Evolutionary conservation across 2,113 vertebrate genomes (phyloP).

Genomic region (Deroptyus accipitrinus): DNA sequence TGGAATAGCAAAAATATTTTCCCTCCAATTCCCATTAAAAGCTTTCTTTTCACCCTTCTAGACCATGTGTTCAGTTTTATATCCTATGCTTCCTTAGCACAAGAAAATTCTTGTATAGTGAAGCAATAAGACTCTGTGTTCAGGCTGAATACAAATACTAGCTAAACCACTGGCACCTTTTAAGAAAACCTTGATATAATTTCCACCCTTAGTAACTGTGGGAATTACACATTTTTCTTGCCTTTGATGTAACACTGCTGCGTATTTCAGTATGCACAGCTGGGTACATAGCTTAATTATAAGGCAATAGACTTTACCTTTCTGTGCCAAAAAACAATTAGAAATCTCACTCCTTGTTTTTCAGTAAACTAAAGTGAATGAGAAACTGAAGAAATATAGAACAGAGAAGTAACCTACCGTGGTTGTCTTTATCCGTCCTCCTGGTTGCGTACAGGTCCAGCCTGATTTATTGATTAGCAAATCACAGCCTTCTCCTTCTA

Average conservation of each 20-base stretch:
- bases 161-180: background rate
- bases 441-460: constrained; percentile 99
- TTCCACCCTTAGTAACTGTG: background rate
- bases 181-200: background rate
- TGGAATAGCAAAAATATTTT: background rate
- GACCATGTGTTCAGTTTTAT: background rate
- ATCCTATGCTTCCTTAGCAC: background rate
- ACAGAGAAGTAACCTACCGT: constrained; percentile 79
- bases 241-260: background rate
- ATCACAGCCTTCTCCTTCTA: constrained; percentile 97
- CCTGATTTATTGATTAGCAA: constrained; percentile 97
- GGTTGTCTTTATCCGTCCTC: constrained; percentile 97
- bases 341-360: background rate
- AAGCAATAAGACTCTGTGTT: background rate
- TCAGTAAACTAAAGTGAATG: background rate
- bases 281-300: background rate
- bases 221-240: background rate
- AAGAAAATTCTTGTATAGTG: background rate
- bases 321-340: background rate
- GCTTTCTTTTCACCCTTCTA: background rate
- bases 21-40: background rate
- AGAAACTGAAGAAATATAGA: background rate
- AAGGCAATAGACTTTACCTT: background rate
- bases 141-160: background rate
- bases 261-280: background rate